Conservation (phyloP, 37 sponge, comb jelly and placozoan genomes). For the Halichondria panicea region DNA sequence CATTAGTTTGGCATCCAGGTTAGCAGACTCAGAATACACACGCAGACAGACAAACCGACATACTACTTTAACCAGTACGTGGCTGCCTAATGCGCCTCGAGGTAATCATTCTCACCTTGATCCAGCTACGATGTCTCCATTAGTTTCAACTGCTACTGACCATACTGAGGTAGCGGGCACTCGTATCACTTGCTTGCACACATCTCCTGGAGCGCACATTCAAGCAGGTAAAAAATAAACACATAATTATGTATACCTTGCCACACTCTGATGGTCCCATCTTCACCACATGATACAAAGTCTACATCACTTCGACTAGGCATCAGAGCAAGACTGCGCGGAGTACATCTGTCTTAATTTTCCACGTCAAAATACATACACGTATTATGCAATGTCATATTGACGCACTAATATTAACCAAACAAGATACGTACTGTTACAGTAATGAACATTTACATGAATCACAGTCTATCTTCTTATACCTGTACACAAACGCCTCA, state of each 20-base stretch:
- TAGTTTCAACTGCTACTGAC: constrained; percentile 58
- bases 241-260: constrained; percentile 41
- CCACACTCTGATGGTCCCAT: constrained; percentile 76
- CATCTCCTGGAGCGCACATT: constrained; percentile 21
- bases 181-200: constrained; percentile 57
- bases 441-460: too few relatives aligned
- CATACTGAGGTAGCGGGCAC: constrained; percentile 75
- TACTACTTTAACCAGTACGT: too few relatives aligned
- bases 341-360: too few relatives aligned
- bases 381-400: not conserved
- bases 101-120: constrained; percentile 68
- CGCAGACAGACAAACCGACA: too few relatives aligned
- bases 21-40: too few relatives aligned
- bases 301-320: constrained; percentile 24
- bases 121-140: constrained; percentile 73
- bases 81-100: too few relatives aligned
- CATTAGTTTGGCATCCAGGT: too few relatives aligned
- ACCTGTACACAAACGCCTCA: constrained; percentile 77
- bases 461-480: not conserved
- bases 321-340: constrained; percentile 38
- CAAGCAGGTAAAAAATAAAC: not conserved
- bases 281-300: constrained; percentile 79
- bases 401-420: not conserved
- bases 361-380: not conserved
- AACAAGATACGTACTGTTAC: not conserved